Evolutionary conservation across 2,888 invertebrate species (phyloP).

Genomic region (Latrodectus hesperus): DNA sequence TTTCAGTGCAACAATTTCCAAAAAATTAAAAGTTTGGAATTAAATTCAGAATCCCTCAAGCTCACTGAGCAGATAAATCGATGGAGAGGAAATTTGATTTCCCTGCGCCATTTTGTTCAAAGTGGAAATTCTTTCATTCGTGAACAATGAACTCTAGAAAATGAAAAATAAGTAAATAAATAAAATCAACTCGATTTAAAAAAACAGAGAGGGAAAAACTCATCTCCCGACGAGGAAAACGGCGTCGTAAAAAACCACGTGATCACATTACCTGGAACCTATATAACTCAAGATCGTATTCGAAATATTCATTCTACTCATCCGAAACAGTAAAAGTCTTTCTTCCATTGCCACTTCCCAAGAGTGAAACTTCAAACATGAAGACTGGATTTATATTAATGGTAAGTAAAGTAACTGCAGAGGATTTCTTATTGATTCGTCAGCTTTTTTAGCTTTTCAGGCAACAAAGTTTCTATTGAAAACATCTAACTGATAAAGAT

Average conservation of each 20-base stretch:
- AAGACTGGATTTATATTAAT: conserved; percentile 47
- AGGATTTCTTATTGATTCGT: no score
- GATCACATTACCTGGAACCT: conserved; percentile 26
- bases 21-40: no score
- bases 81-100: conserved; percentile 28
- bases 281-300: conserved; percentile 33
- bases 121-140: conserved; percentile 49
- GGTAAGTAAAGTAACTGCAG: no score
- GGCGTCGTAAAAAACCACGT: conserved; percentile 27
- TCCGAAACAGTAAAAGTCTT: conserved; percentile 2
- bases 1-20: no score
- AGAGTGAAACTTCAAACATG: conserved; percentile 31
- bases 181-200: conserved; percentile 37
- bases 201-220: conserved; percentile 25
- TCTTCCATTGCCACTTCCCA: background rate
- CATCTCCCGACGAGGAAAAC: conserved; percentile 57
- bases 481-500: no score
- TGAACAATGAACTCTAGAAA: conserved; percentile 58
- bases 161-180: conserved; percentile 15
- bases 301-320: conserved; percentile 18
- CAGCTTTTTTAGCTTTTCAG: no score
- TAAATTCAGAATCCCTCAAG: no score
- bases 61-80: background rate
- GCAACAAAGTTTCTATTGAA: no score
- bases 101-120: conserved; percentile 36